Percentiles rank a stretch among this genome's conserved stretches.
Evolutionary conservation across 2,113 vertebrate species (phyloP).

Genomic region (Chaenogobius annularis): DNA sequence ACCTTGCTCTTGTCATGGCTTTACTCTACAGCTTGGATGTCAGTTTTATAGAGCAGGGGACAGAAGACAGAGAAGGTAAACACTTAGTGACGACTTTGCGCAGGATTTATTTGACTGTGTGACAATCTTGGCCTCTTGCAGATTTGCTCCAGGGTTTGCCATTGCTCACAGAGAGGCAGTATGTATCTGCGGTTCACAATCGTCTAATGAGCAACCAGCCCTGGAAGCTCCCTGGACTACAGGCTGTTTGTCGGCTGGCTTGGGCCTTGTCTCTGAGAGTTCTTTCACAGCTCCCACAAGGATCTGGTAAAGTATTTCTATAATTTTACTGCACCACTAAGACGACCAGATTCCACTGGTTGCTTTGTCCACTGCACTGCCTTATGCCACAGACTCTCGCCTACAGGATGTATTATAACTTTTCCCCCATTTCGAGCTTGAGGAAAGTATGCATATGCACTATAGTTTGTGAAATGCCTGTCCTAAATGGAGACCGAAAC

Average conservation of each 20-base stretch:
- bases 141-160: slow-evolving; percentile 89
- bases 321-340: not conserved
- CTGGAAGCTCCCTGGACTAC: slow-evolving; percentile 92
- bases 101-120: not conserved
- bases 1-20: slow-evolving; percentile 90
- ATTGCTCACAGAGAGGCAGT: slow-evolving; percentile 88
- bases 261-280: slow-evolving; percentile 91
- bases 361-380: not conserved
- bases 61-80: slow-evolving; percentile 92
- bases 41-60: slow-evolving; percentile 90
- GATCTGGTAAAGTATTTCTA: slow-evolving; percentile 78
- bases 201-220: slow-evolving; percentile 86
- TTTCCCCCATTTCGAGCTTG: not conserved
- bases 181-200: slow-evolving; percentile 89
- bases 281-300: slow-evolving; percentile 92
- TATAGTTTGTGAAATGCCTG: not conserved
- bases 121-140: slow-evolving; percentile 47
- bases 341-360: not conserved
- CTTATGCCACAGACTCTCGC: not conserved
- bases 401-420: not conserved
- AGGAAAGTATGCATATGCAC: not conserved
- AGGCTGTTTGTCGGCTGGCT: slow-evolving; percentile 89
- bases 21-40: slow-evolving; percentile 95
- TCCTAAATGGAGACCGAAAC: too few relatives aligned
- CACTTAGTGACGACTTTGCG: not conserved